Percentiles rank a stretch among this genome's conserved stretches.
Evolutionary conservation across 2,888 invertebrate species (phyloP).

Genomic region (Lumbricus terrestris): DNA sequence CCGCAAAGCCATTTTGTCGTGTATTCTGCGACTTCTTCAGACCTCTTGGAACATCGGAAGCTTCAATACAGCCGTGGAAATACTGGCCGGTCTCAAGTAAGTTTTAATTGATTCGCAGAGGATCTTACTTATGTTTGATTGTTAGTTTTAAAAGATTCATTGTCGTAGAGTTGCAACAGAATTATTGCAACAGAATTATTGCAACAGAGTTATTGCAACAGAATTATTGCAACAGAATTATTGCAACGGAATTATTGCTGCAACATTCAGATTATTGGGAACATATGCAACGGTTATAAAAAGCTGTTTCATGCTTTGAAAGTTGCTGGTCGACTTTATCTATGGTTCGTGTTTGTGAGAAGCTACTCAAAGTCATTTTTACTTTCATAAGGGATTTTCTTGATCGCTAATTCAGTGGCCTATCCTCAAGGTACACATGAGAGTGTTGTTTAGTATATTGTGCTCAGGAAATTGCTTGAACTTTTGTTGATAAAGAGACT

Average conservation of each 20-base stretch:
- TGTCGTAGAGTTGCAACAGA: not conserved
- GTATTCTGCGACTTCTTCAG: constrained; percentile 81
- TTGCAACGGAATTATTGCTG: not conserved
- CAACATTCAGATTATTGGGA: not conserved
- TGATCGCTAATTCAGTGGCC: not conserved
- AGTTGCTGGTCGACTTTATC: not conserved
- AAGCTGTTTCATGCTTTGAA: not conserved
- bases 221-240: not conserved
- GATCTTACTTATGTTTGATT: not conserved
- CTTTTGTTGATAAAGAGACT: not conserved
- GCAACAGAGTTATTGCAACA: not conserved
- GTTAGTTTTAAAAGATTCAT: not conserved
- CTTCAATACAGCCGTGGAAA: constrained; percentile 94
- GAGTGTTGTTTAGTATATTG: not conserved
- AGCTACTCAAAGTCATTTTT: not conserved
- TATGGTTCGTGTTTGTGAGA: not conserved
- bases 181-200: too few relatives aligned
- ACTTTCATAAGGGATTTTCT: not conserved
- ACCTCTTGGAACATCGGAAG: constrained; percentile 93
- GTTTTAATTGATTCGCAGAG: constrained; percentile 28
- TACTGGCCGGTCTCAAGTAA: constrained; percentile 90
- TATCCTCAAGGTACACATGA: not conserved
- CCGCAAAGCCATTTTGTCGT: constrained; percentile 81
- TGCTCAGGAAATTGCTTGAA: not conserved
- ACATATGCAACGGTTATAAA: not conserved